Evolutionary conservation across 2,113 vertebrate species (phyloP).

Genomic region (Lophius piscatorius): DNA sequence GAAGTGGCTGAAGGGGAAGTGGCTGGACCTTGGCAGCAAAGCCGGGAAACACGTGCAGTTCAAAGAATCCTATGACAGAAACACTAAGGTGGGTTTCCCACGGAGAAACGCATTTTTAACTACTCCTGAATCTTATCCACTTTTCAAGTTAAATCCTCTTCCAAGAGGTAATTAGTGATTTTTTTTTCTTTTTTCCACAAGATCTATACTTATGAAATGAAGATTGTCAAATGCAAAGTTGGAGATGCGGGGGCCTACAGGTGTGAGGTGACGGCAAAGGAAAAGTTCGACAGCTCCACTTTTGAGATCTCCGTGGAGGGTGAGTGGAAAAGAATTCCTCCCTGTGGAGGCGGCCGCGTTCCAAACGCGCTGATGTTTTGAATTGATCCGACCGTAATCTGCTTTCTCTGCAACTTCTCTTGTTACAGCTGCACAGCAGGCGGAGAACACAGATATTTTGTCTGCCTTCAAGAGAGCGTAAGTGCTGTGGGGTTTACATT

Average conservation of each 20-base stretch:
- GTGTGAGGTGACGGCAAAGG: constrained; percentile 87
- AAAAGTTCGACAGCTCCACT: constrained; percentile 86
- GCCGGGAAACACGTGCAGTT: constrained; percentile 87
- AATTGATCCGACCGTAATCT: constrained; percentile 41
- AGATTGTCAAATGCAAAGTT: constrained; percentile 79
- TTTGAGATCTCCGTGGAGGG: constrained; percentile 87
- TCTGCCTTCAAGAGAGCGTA: constrained; percentile 86
- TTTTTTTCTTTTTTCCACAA: constrained; percentile 39
- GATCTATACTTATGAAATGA: constrained; percentile 88
- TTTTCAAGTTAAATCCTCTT: no score
- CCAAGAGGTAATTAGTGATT: neutral
- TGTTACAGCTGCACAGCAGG: constrained; percentile 74
- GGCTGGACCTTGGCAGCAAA: constrained; percentile 89
- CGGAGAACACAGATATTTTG: constrained; percentile 72
- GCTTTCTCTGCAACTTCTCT: constrained; percentile 47
- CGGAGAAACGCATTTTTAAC: neutral
- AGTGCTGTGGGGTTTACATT: constrained; percentile 60
- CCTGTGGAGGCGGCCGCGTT: constrained; percentile 7
- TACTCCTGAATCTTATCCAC: neutral
- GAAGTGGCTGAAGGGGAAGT: constrained; percentile 94
- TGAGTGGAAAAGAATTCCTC: constrained; percentile 54
- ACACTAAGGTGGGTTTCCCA: constrained; percentile 79
- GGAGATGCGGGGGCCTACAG: constrained; percentile 87
- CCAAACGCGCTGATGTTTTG: constrained; percentile 33
- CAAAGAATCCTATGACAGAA: constrained; percentile 86